Evolutionary conservation across 2,113 vertebrate genomes (phyloP), one percentile per base, ranked within the genome.

Genomic region (Lutjanus erythropterus): DNA sequence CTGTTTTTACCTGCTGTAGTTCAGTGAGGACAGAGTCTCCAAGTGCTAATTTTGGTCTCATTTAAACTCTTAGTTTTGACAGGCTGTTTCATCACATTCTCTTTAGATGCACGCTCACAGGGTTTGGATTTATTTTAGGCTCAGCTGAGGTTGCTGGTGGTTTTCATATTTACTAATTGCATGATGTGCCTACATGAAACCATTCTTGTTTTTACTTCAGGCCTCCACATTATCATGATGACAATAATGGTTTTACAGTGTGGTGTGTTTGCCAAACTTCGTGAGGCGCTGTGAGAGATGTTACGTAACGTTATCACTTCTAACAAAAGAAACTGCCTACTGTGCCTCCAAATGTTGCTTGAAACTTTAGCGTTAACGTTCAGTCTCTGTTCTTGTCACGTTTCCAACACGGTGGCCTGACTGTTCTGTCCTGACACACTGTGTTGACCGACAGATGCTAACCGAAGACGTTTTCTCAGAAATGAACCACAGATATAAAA

Each of bases 21-120:
- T 80, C 78, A 80, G 50, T 5, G 3, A 71, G 58, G 49, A 37
- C 74, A 46, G 72, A 69, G 64, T 77, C 75, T 42, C 42, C 31
- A 8, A 15, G 19, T 6, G 49, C 71, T 83, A 59, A 73, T 85
- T 82, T 79, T 75, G 79, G 79, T 10, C 60, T 74, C 44, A 11
- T 29, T 62, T 42, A 55, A 44, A 59, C 39, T 52, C 15, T 41
- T 27, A 1, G 33, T 31, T 78, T 50, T 60, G 53, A 60, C 52
- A 50, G 35, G 19, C 18, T 27, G 53, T 78, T 78, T 82, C 65
- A 78, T 62, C 53, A 19, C 64, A 5, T 21, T 52, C 18, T 50
- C 31, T 75, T 42, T 6, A 35, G 31, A 44, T 25, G 21, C 25
- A 21, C 61, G 52, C 60, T n/a, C 60, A 65, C 77, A 49, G 33